Evolutionary conservation across 2,888 invertebrate genomes (phyloP).

Genomic region (Brachyptera risi): DNA sequence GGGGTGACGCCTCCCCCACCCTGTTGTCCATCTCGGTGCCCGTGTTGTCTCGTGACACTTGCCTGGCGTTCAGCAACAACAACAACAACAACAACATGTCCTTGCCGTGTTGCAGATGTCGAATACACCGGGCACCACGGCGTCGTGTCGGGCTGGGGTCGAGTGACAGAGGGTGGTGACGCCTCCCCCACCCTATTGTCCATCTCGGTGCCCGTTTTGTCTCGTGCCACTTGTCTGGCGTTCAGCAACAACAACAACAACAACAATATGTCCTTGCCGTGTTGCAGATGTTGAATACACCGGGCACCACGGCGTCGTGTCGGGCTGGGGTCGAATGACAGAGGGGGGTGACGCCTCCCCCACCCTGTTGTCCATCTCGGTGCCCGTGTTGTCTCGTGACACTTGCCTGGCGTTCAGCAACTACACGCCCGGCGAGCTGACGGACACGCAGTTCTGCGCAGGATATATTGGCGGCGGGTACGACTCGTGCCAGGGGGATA

Average conservation of each 20-base stretch:
- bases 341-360: slow-evolving; percentile 39
- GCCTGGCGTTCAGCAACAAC: no score
- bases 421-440: slow-evolving; percentile 43
- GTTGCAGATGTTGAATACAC: neutral
- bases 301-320: slow-evolving; percentile 32
- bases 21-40: no score
- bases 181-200: slow-evolving; percentile 39
- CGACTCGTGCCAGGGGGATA: slow-evolving; percentile 23
- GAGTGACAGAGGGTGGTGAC: slow-evolving; percentile 38
- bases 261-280: no score
- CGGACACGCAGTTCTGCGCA: slow-evolving; percentile 55
- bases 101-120: slow-evolving; percentile 31
- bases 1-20: no score
- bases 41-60: no score
- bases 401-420: slow-evolving; percentile 37
- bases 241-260: no score
- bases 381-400: slow-evolving; percentile 40
- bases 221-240: slow-evolving; percentile 38
- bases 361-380: slow-evolving; percentile 39
- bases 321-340: slow-evolving; percentile 40
- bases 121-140: neutral
- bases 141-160: slow-evolving; percentile 41
- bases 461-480: slow-evolving; percentile 35
- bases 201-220: slow-evolving; percentile 41
- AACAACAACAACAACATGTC: no score